These are phyloP conservation scores for Tyria jacobaeae DNA, from an alignment of 2,888 invertebrate genomes.

Conservation along the genomic window DNA sequence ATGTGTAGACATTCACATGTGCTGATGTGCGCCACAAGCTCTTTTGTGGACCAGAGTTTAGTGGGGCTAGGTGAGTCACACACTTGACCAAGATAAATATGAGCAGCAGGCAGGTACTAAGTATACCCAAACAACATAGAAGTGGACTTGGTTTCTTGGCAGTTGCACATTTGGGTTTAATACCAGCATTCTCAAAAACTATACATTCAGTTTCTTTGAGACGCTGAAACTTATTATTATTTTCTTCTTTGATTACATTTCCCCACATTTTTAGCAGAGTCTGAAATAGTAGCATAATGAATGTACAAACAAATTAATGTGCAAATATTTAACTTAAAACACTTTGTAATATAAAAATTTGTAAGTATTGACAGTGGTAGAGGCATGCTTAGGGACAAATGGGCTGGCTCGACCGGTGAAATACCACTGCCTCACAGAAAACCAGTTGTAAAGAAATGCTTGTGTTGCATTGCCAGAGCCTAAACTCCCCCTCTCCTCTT, in stretches of 20 bases:
- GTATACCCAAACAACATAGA: conserved; percentile 6
- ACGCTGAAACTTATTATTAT: conserved; percentile 23
- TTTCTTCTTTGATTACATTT: conserved; percentile 14
- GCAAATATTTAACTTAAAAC: too few species aligned
- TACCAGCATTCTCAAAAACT: not conserved
- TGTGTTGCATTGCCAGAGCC: too few species aligned
- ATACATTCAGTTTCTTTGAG: conserved; percentile 14
- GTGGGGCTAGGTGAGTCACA: not conserved
- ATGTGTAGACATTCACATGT: conserved; percentile 16
- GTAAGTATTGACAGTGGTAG: too few species aligned
- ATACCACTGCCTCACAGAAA: too few species aligned
- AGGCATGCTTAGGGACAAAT: too few species aligned
- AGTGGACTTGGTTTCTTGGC: not conserved
- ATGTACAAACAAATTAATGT: too few species aligned
- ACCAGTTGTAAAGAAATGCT: too few species aligned
- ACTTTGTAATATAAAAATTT: too few species aligned
- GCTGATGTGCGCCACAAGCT: conserved; percentile 18
- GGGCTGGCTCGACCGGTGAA: too few species aligned
- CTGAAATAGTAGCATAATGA: conserved; percentile 20
- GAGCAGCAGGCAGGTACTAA: conserved; percentile 11
- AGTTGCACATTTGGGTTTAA: not conserved
- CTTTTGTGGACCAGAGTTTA: not conserved
- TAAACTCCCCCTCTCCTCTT: too few species aligned
- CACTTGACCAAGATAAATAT: conserved; percentile 8
- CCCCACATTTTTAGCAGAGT: conserved; percentile 15